Evolutionary conservation across 2,113 vertebrate genomes (phyloP), one percentile per base, ranked within the genome.

Genomic region (Protomyctophum bolini): DNA sequence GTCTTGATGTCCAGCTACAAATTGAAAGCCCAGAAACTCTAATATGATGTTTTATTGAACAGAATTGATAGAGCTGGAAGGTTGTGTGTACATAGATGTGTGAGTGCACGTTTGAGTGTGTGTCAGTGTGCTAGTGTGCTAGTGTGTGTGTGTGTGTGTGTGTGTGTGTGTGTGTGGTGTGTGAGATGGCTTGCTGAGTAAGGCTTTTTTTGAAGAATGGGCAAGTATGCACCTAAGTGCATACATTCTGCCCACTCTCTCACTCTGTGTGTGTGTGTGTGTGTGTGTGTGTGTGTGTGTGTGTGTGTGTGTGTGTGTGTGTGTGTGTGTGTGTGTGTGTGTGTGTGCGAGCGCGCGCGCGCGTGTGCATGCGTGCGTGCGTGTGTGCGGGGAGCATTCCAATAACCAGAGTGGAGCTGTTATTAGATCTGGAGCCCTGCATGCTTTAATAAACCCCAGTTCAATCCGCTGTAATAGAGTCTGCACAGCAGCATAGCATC

Each of bases 361-460:
- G 60, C 64, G 79, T 54, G 56, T 21, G n/a, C 67, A 54, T 29
- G 73, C 50, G 49, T 21, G 6, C 10, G 62, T 49, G 50, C 10
- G 12, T 56, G 29, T 15, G 64, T 63, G 55, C 67, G 73, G 57
- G 69, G 72, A 81, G 72, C 62, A 75, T 77, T 87, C 79, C 83
- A 87, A 88, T 89, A 89, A 88, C 81, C 76, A 79, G 84, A 91
- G 81, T 83, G 78, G 74, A 80, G 83, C 55, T 72, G 72, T 89
- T 89, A 91, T 91, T 87, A 86, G 83, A 88, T 89, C 86, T 82
- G 78, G 79, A 84, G 87, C 79, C 84, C 75, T 73, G 76, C 72
- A 75, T 76, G 84, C 70, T 84, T 89, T 86, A 91, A 87, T 89
- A 89, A 87, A 87, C 80, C 74, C 80, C 74, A 74, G 83, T 79